Base-by-base conservation (phyloP, 2,113 vertebrate species). In the Corythornis vintsioides region DNA sequence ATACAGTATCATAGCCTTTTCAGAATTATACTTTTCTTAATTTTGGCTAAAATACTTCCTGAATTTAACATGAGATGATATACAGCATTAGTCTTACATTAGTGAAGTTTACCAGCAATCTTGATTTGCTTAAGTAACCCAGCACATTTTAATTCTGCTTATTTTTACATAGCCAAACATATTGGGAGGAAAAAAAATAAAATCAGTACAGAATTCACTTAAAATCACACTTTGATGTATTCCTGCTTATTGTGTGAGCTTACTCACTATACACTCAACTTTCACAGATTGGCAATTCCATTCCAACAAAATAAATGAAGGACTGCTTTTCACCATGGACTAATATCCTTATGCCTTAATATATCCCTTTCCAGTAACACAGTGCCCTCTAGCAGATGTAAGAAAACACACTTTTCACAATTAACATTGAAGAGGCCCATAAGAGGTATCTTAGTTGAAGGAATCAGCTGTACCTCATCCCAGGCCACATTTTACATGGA, bases 241-340 rank as follows among this genome's bases (percentile, higher is more conserved):
- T 15, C 15, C 57, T 20, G 15, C 20, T 29, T 71, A 55, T 56
- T 88, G 20, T 79, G 15, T 14, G 22, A 53, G 10, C 6, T 72
- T 65, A 10, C 9, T 47, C 28, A 38, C 17, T 45, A 16, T 13
- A 56, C n/a, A 5, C 26, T 69, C 22, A 79, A 35, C 11, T 64
- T 47, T 70, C 38, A 56, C 15, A 84, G 11, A 42, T 6, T 48
- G 15, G 7, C 8, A 14, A 43, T 71, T 74, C 63, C 3, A 47
- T 60, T 71, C 8, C 18, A 17, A 6, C 15, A 74, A 40, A 70
- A 63, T 3, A 33, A 2, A 50, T 2, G 3, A 55, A 60, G 19
- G 71, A 48, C 4, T 1, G 1, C 17, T 64, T 60, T 52, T 22
- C n/a, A 13, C 4, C 25, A 26, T 0, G 1, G 15, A 82, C 4